These are phyloP conservation scores for Chiloscyllium punctatum DNA, from an alignment of 2,797 vertebrate species.

Conservation along the genomic window DNA sequence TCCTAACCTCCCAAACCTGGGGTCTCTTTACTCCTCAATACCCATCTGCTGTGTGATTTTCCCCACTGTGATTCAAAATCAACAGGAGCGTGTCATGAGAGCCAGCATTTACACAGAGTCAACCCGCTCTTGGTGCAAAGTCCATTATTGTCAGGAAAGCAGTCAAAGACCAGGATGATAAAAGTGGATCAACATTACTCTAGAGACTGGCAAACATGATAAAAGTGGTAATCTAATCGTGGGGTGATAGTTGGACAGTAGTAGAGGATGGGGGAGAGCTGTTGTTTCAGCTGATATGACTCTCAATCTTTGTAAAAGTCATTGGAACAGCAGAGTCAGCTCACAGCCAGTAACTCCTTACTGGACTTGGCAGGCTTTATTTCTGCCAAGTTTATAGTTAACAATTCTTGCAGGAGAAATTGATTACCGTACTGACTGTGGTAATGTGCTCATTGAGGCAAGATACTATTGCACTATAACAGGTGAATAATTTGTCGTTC, in stretches of 20 bases:
- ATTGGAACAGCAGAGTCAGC: neutral
- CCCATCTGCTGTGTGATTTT: neutral
- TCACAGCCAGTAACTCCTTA: neutral
- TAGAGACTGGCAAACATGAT: neutral
- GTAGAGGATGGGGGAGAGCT: neutral
- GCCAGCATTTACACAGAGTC: neutral
- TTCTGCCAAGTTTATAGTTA: neutral
- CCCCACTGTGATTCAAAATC: neutral
- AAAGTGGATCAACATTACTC: neutral
- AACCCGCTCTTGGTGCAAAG: neutral
- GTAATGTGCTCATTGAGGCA: neutral
- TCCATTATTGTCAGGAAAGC: neutral
- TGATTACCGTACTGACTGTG: neutral
- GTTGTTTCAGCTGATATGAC: neutral
- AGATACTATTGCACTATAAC: neutral
- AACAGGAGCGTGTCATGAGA: neutral
- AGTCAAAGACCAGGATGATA: neutral
- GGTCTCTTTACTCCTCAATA: neutral
- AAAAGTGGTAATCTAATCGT: neutral
- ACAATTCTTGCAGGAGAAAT: neutral
- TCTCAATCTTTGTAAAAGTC: neutral
- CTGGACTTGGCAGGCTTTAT: neutral
- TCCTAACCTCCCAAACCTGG: neutral
- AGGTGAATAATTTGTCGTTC: conserved; percentile 1
- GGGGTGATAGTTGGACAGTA: neutral